Base-by-base conservation (phyloP, 2,113 vertebrate species). In the Bubalus kerabau region DNA sequence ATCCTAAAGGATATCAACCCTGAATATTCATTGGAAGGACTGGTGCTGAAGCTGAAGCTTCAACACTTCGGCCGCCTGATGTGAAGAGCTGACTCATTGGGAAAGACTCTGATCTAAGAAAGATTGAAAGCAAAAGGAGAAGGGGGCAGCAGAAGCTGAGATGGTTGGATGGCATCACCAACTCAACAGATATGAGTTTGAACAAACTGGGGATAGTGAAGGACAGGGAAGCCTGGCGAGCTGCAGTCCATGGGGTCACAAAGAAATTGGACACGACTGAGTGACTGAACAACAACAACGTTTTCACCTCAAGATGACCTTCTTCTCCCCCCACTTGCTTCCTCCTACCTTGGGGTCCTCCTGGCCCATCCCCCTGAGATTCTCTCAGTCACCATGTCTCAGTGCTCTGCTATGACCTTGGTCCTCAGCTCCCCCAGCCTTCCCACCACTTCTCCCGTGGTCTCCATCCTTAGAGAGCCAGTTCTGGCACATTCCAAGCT, bases 261-360 rank as follows among this genome's bases (percentile, higher is more conserved):
- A 74, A 36, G 36, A 74, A 74, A 24, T 40, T 10, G 2, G 67
- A 40, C 67, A 74, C 2, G 19, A 40, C 67, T 40, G 67, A 40
- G 19, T 13, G 36, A 40, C n/a, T 23, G 67, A 74, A 24, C 10
- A 71, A 11, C n/a, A 64, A n/a, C n/a, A 64, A n/a, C 1, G 21
- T 26, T 14, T 74, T 28, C 4, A 3, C 0, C 0, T 23, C 1
- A 5, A 48, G 3, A 8, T 40, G n/a, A n/a, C 0, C 13, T 5
- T 74, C 94, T 80, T 78, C 78, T 40, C 6, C 36, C 92, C 91
- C 67, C 50, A 67, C 9, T 21, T 48, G 62, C 43, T 46, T 59
- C 0, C 50, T 96, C 54, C 3, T 17, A 19, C 5, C n/a, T 92
- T 1, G 2, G 1, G 17, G 2, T 7, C 71, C 94, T 40, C 17